Percentiles rank a stretch among this genome's conserved stretches.
Conservation (phyloP, 2,113 vertebrate genomes). For the Ploceus nigricollis region DNA sequence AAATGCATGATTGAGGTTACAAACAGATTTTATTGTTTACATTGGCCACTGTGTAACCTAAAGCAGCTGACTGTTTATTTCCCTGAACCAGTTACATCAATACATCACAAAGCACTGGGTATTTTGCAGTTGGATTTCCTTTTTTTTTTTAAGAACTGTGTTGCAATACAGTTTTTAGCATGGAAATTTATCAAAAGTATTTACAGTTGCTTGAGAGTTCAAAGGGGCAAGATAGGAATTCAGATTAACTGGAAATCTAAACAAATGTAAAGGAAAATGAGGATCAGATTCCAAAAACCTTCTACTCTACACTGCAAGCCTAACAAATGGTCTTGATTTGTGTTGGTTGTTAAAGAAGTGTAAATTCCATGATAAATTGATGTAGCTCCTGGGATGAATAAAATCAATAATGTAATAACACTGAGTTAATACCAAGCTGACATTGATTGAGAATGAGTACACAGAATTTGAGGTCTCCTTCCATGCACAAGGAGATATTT, state of each 20-base stretch:
- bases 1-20: background rate
- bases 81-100: background rate
- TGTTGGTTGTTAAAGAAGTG: conserved; percentile 36
- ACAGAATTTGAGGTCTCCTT: conserved; percentile 42
- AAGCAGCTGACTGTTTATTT: background rate
- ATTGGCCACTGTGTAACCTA: background rate
- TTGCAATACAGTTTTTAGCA: conserved; percentile 48
- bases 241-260: conserved; percentile 57
- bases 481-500: conserved; percentile 32
- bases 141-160: background rate
- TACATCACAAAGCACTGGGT: background rate
- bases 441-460: conserved; percentile 30
- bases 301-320: background rate
- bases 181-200: conserved; percentile 33
- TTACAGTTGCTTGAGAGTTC: conserved; percentile 46
- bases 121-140: background rate
- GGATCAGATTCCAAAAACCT: conserved; percentile 13
- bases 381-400: conserved; percentile 37
- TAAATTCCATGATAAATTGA: conserved; percentile 56
- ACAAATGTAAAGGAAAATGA: conserved; percentile 36
- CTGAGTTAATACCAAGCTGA: conserved; percentile 44
- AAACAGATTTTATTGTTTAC: conserved; percentile 1
- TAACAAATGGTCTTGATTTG: conserved; percentile 55
- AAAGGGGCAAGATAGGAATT: conserved; percentile 57
- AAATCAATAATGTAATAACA: conserved; percentile 55